Percentiles rank a stretch among this genome's conserved stretches.
phyloP scores from a whole-genome alignment of 2,797 vertebrate genomes.

The Acropternis orthonyx region DNA sequence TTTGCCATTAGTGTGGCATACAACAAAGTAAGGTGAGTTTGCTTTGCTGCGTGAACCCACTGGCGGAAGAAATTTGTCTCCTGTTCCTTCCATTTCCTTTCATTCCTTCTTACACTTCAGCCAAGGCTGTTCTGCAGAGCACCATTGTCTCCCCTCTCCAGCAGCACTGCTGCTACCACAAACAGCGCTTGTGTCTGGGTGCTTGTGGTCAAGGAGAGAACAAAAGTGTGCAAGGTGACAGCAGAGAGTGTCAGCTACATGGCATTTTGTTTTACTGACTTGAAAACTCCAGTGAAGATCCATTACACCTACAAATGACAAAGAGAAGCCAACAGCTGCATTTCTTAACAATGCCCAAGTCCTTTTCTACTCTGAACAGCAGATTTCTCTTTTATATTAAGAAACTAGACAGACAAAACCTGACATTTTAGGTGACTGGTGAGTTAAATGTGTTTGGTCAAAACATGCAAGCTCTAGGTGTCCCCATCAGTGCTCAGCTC shows the following conservation, averaged over 20 bases:
- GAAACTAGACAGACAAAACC: not conserved
- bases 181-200: not conserved
- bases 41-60: not conserved
- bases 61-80: rapidly evolving
- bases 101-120: not conserved
- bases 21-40: not conserved
- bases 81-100: not conserved
- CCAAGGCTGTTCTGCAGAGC: not conserved
- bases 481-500: not conserved
- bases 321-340: not conserved
- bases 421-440: not conserved
- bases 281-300: not conserved
- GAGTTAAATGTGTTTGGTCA: not conserved
- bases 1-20: not conserved
- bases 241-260: not conserved
- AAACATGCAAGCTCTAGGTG: not conserved
- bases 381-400: not conserved
- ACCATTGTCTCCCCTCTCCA: not conserved
- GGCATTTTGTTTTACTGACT: not conserved
- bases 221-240: not conserved
- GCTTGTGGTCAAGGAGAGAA: not conserved
- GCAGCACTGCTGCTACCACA: not conserved
- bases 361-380: not conserved
- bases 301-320: not conserved
- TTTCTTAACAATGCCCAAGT: not conserved